phyloP scores from a whole-genome alignment of 1,140 invertebrate species.

The Charaxes varanes region DNA sequence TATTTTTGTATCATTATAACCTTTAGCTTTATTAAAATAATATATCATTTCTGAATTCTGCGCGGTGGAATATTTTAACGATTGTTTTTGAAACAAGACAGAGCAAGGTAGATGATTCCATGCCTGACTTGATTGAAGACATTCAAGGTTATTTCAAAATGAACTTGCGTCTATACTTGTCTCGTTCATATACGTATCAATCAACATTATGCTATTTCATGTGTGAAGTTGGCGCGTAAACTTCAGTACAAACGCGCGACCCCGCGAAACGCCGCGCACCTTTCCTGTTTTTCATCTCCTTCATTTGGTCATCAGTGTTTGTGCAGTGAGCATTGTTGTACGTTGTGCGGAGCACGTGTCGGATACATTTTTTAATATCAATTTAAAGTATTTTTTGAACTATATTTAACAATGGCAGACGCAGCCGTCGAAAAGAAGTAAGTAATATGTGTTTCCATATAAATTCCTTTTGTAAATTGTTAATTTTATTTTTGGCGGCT shows the following conservation, averaged over 20 bases:
- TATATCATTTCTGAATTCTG: constrained; percentile 21
- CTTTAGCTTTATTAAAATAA: too few species aligned
- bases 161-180: constrained; percentile 30
- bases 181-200: constrained; percentile 25
- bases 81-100: constrained; percentile 58
- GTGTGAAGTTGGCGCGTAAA: constrained; percentile 41
- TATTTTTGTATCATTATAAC: too few species aligned
- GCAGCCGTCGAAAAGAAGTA: constrained; percentile 71
- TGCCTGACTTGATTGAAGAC: constrained; percentile 32
- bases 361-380: constrained; percentile 36
- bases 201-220: constrained; percentile 30
- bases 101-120: constrained; percentile 52
- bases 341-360: constrained; percentile 61
- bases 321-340: constrained; percentile 64
- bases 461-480: constrained; percentile 5
- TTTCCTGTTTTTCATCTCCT: constrained; percentile 61
- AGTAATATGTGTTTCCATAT: constrained; percentile 34
- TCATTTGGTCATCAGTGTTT: constrained; percentile 69
- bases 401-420: constrained; percentile 65
- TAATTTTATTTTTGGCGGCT: constrained; percentile 52
- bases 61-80: constrained; percentile 39
- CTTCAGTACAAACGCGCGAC: constrained; percentile 41
- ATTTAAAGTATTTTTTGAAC: constrained; percentile 37
- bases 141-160: constrained; percentile 58
- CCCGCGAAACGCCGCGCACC: constrained; percentile 45